Evolutionary conservation across 2,888 invertebrate genomes (phyloP).

Genomic region (Magallana nippona): DNA sequence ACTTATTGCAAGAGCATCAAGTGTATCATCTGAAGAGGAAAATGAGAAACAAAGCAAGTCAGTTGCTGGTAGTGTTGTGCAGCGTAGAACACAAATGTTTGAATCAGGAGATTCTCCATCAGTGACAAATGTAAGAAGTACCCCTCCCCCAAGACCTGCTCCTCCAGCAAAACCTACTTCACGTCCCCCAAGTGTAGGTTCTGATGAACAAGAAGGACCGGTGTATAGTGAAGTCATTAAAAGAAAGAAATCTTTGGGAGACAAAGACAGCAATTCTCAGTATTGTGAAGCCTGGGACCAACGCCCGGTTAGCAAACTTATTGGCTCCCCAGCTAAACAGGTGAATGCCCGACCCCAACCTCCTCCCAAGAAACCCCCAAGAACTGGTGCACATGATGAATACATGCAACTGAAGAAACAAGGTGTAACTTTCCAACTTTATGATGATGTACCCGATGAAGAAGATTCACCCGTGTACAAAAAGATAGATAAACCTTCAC

Average conservation of each 20-base stretch:
- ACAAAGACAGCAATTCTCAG: not conserved
- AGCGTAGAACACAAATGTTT: constrained; percentile 64
- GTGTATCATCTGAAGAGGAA: not conserved
- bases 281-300: constrained; percentile 49
- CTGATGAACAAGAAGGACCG: constrained; percentile 41
- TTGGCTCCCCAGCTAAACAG: constrained; percentile 2
- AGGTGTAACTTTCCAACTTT: not conserved
- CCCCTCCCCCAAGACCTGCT: constrained; percentile 49
- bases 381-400: constrained; percentile 73
- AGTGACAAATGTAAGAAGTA: constrained; percentile 34
- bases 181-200: constrained; percentile 44
- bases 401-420: constrained; percentile 64
- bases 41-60: constrained; percentile 14
- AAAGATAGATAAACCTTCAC: constrained; percentile 37
- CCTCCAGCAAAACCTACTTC: constrained; percentile 49
- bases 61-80: constrained; percentile 52
- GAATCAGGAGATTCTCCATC: constrained; percentile 42
- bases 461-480: constrained; percentile 42
- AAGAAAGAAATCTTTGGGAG: not conserved
- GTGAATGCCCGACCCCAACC: constrained; percentile 6
- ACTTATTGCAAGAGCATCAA: not conserved
- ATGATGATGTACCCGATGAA: constrained; percentile 42
- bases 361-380: constrained; percentile 69
- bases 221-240: constrained; percentile 1
- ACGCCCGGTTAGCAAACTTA: constrained; percentile 17